These are phyloP conservation scores for Setophaga kirtlandii DNA, from an alignment of 2,113 vertebrate genomes.

Conservation along the genomic window DNA sequence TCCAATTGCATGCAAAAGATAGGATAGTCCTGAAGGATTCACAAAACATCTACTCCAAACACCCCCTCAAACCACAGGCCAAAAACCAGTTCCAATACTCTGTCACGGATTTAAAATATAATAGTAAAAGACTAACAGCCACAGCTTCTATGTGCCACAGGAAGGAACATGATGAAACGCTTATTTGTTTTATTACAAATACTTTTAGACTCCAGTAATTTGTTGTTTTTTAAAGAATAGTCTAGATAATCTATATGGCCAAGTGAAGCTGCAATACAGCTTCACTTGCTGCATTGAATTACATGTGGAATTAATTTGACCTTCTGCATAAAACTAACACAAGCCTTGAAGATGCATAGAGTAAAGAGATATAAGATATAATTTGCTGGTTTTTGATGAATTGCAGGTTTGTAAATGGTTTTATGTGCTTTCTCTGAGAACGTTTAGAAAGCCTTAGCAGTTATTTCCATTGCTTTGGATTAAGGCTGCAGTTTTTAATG, in stretches of 20 bases:
- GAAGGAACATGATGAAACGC: slow-evolving; percentile 54
- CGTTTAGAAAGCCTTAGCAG: background rate
- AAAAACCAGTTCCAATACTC: slow-evolving; percentile 16
- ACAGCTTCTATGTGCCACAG: slow-evolving; percentile 18
- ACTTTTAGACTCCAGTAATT: slow-evolving; percentile 46
- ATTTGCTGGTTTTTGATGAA: slow-evolving; percentile 31
- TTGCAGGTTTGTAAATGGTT: slow-evolving; percentile 7
- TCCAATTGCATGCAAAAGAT: background rate
- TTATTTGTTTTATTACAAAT: slow-evolving; percentile 64
- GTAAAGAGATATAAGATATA: slow-evolving; percentile 31
- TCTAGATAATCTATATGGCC: slow-evolving; percentile 25
- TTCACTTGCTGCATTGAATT: slow-evolving; percentile 23
- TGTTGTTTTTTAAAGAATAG: slow-evolving; percentile 61
- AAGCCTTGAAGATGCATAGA: slow-evolving; percentile 8
- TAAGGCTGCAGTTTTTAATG: slow-evolving; percentile 14
- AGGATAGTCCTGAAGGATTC: slow-evolving; percentile 17
- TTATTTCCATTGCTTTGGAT: slow-evolving; percentile 28
- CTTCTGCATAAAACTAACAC: background rate
- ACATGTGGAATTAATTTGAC: slow-evolving; percentile 21
- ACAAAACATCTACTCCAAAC: slow-evolving; percentile 22
- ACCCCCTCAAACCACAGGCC: slow-evolving; percentile 54
- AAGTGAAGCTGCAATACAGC: background rate
- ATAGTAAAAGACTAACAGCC: background rate
- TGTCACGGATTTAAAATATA: slow-evolving; percentile 9
- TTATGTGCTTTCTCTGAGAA: slow-evolving; percentile 14